Evolutionary conservation across 2,113 vertebrate species (phyloP).

Genomic region (Aldabrachelys gigantea): DNA sequence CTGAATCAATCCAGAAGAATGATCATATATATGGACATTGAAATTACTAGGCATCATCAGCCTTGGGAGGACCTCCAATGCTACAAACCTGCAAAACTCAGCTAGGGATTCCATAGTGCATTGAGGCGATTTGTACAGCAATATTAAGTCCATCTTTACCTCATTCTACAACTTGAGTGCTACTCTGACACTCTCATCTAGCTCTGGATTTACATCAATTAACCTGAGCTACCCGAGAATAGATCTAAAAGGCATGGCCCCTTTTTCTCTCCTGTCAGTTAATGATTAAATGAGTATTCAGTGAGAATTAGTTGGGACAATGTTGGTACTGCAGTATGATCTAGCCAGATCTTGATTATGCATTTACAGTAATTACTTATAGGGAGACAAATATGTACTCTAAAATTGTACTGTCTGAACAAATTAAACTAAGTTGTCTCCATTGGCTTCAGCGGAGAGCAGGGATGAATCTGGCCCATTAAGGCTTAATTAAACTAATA

Average conservation of each 20-base stretch:
- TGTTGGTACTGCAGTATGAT: neutral
- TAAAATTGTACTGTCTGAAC: neutral
- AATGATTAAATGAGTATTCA: neutral
- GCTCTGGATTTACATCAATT: neutral
- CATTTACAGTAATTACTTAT: neutral
- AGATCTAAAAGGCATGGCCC: neutral
- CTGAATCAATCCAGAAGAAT: neutral
- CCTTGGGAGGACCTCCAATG: neutral
- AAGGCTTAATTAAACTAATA: neutral
- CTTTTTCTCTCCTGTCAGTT: neutral
- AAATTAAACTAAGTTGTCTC: neutral
- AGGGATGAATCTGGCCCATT: neutral
- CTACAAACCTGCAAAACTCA: neutral
- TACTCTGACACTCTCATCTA: neutral
- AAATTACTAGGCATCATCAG: neutral
- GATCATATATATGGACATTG: neutral
- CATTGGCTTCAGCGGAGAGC: neutral
- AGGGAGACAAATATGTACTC: neutral
- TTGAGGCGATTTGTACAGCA: neutral
- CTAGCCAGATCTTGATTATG: neutral
- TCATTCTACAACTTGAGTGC: neutral
- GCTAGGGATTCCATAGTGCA: neutral
- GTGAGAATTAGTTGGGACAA: neutral
- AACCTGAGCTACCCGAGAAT: neutral
- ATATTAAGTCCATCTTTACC: neutral